phyloP scores from a whole-genome alignment of 64 coral and sea anemone species.

The Montipora sp. region DNA sequence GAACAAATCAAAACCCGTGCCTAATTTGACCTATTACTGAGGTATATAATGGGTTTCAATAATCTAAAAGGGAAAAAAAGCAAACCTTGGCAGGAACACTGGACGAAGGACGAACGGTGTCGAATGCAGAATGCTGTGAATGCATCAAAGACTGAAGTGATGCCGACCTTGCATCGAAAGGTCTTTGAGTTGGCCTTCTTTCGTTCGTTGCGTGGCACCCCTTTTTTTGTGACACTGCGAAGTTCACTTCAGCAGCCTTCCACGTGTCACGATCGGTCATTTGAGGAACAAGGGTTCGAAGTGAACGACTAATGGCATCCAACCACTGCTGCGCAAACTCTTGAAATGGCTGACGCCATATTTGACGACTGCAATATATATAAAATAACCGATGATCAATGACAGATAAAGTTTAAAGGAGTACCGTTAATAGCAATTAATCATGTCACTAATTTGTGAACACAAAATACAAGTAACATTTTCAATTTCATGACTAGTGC shows the following conservation, averaged over 20 bases:
- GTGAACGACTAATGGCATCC: constrained; percentile 61
- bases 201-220: not conserved
- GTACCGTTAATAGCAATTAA: no score
- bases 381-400: not conserved
- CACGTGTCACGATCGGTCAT: constrained; percentile 68
- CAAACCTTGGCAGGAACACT: constrained; percentile 33
- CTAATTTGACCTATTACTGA: not conserved
- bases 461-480: not conserved
- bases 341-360: constrained; percentile 83
- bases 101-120: constrained; percentile 34
- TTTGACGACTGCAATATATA: constrained; percentile 72
- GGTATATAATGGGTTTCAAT: no score
- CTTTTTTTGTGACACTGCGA: not conserved
- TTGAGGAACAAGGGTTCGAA: constrained; percentile 70
- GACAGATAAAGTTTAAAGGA: no score
- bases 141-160: constrained; percentile 28
- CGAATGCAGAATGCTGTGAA: constrained; percentile 70
- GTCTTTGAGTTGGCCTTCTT: not conserved
- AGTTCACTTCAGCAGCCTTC: constrained; percentile 39
- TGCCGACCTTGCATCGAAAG: not conserved
- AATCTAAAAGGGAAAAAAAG: no score
- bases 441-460: no score
- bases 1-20: no score
- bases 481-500: not conserved
- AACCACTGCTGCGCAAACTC: constrained; percentile 75